These are phyloP conservation scores for Oncorhynchus clarkii DNA, from an alignment of 2,113 vertebrate genomes.

Conservation along the genomic window DNA sequence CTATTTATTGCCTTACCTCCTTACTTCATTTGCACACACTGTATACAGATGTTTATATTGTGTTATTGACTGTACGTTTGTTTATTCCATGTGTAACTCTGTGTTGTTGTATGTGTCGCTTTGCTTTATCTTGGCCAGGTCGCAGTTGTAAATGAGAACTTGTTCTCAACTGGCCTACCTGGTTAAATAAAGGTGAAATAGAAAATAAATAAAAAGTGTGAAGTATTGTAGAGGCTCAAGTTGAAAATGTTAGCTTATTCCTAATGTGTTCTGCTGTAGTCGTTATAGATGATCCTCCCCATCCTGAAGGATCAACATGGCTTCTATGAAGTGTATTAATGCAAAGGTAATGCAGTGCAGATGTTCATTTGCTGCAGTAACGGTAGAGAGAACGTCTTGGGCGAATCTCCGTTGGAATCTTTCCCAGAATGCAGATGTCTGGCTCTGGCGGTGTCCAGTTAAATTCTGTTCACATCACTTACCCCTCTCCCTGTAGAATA, in stretches of 20 bases:
- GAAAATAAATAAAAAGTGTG: too few species aligned
- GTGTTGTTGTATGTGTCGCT: too few species aligned
- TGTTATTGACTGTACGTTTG: too few species aligned
- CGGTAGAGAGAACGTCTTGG: conserved; percentile 58
- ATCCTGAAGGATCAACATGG: conserved; percentile 51
- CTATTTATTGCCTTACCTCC: too few species aligned
- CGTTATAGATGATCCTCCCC: conserved; percentile 49
- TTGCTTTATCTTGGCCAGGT: too few species aligned
- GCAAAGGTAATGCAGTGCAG: conserved; percentile 63
- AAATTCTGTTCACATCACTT: conserved; percentile 81
- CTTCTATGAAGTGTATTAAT: conserved; percentile 68
- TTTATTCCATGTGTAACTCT: too few species aligned
- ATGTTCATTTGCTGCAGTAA: conserved; percentile 58
- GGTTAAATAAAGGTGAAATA: too few species aligned
- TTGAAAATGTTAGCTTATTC: conserved; percentile 33
- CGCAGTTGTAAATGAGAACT: too few species aligned
- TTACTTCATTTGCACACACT: too few species aligned
- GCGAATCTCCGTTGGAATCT: conserved; percentile 61
- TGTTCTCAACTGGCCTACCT: too few species aligned
- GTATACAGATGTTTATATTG: too few species aligned
- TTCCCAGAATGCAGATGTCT: conserved; percentile 73
- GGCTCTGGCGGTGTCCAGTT: conserved; percentile 77
- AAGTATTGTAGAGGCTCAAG: too few species aligned
- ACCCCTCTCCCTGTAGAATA: conserved; percentile 69
- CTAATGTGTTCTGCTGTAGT: conserved; percentile 47